phyloP scores from a whole-genome alignment of 2,113 vertebrate genomes.

The Halichoerus grypus region DNA sequence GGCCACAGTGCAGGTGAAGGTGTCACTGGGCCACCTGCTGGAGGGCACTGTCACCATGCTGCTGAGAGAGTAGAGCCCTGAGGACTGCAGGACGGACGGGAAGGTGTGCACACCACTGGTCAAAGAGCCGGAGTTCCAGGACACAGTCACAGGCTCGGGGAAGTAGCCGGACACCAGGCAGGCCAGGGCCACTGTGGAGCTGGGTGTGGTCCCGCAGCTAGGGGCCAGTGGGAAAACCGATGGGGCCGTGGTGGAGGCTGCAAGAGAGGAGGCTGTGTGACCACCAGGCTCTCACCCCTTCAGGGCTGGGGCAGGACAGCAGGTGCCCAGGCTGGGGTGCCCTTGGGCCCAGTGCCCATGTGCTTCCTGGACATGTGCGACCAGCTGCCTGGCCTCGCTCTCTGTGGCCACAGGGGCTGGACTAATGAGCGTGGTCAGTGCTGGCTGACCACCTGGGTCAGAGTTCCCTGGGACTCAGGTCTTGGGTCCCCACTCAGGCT shows the following conservation, averaged over 20 bases:
- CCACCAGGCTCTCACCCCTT: too few relatives aligned
- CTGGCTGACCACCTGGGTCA: accelerated
- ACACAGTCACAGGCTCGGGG: slow-evolving; percentile 13
- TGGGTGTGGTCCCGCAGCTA: accelerated
- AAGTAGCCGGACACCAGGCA: slow-evolving; percentile 76
- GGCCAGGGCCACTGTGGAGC: neutral
- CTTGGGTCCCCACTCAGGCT: too few relatives aligned
- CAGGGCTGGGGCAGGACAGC: accelerated
- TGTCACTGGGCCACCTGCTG: neutral
- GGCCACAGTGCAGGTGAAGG: slow-evolving; percentile 49
- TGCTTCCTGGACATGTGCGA: neutral
- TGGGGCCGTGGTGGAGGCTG: slow-evolving; percentile 35
- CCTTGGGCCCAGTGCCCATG: accelerated
- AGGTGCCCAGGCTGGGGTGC: accelerated
- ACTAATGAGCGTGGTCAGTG: accelerated
- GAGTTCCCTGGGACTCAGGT: neutral
- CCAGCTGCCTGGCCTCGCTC: accelerated
- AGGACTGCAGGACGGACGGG: neutral
- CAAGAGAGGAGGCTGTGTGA: neutral
- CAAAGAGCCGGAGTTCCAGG: slow-evolving; percentile 68
- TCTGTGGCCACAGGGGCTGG: neutral
- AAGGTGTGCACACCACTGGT: neutral
- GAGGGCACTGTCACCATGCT: slow-evolving; percentile 63
- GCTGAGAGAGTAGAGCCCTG: slow-evolving; percentile 49
- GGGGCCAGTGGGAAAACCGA: slow-evolving; percentile 66